phyloP scores from a whole-genome alignment of 2,888 invertebrate genomes.

The Tuta absoluta region DNA sequence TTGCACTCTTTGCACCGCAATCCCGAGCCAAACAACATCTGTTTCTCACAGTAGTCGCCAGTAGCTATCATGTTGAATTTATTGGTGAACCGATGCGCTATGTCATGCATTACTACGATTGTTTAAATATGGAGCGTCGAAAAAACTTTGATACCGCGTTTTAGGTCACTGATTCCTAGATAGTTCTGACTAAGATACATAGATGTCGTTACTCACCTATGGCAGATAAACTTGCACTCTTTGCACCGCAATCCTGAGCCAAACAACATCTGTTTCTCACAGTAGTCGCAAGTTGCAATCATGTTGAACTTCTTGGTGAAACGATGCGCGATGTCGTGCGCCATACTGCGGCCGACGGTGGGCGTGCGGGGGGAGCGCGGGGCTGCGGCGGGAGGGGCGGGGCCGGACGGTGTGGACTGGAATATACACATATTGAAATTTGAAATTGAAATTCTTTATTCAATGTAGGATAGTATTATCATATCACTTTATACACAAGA shows the following conservation, averaged over 20 bases:
- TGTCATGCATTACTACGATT: constrained; percentile 86
- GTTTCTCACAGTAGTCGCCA: constrained; percentile 94
- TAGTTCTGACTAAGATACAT: neutral
- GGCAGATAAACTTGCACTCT: constrained; percentile 96
- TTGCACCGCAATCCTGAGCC: constrained; percentile 83
- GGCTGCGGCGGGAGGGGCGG: constrained; percentile 49
- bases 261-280: constrained; percentile 62
- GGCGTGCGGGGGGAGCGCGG: constrained; percentile 88
- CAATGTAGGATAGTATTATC: too few species aligned
- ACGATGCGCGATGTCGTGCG: constrained; percentile 93
- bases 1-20: constrained; percentile 97
- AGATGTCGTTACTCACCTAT: constrained; percentile 65
- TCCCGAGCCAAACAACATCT: constrained; percentile 90
- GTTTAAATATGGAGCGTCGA: neutral
- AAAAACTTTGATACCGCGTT: constrained; percentile 1
- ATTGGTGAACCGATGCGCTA: constrained; percentile 94
- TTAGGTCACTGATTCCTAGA: neutral
- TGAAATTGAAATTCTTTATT: too few species aligned
- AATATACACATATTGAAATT: neutral
- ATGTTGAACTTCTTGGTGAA: constrained; percentile 94
- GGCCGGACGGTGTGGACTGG: constrained; percentile 4
- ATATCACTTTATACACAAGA: too few species aligned
- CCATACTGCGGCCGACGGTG: constrained; percentile 87
- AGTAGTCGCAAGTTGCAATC: constrained; percentile 94
- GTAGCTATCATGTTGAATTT: constrained; percentile 93